Percentiles rank a stretch among this genome's conserved stretches.
These are phyloP conservation scores for Willisornis vidua DNA, from an alignment of 2,113 vertebrate species.

Conservation along the genomic window DNA sequence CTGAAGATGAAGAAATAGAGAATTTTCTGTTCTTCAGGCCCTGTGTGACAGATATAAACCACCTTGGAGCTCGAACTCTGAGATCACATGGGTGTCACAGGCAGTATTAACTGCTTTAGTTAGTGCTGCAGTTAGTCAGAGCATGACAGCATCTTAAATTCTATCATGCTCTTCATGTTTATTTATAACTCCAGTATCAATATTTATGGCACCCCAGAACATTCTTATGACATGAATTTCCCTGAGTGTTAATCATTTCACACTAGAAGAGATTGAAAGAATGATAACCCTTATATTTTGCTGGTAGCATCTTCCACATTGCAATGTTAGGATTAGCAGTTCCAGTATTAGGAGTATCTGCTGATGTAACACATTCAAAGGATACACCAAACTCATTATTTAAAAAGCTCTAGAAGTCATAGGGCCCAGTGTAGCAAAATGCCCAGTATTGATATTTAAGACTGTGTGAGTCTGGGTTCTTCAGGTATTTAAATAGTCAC, in stretches of 20 bases:
- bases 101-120: not conserved
- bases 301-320: not conserved
- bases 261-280: constrained; percentile 29
- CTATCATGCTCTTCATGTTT: constrained; percentile 23
- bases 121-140: not conserved
- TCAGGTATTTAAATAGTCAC: not conserved
- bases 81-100: not conserved
- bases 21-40: not conserved
- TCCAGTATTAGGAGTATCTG: constrained; percentile 5
- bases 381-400: not conserved
- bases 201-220: constrained; percentile 26
- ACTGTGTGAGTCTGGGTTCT: not conserved
- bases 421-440: not conserved
- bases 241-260: constrained; percentile 16
- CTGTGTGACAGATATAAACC: not conserved
- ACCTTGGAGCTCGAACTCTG: not conserved
- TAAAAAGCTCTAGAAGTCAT: not conserved
- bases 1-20: not conserved
- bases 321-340: not conserved
- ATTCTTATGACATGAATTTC: not conserved
- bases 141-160: not conserved
- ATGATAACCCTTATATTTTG: constrained; percentile 52
- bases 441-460: not conserved
- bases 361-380: not conserved
- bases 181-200: constrained; percentile 46